These are phyloP conservation scores for Cheilosia urbana DNA, from an alignment of 2,888 invertebrate genomes.

Conservation along the genomic window DNA sequence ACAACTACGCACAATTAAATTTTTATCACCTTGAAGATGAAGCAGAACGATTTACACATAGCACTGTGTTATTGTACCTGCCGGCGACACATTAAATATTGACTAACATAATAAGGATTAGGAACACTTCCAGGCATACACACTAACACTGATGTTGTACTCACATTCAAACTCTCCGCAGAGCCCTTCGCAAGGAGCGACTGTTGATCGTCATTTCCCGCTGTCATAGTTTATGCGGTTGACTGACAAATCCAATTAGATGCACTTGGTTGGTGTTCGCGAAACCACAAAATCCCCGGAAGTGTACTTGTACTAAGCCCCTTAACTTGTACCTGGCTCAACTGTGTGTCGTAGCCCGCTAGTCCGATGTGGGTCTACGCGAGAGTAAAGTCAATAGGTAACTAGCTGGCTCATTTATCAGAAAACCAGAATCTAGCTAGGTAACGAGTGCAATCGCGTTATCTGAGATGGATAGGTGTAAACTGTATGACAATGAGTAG, in stretches of 20 bases:
- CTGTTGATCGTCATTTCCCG: slow-evolving; percentile 85
- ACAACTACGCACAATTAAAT: slow-evolving; percentile 19
- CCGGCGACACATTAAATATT: slow-evolving; percentile 21
- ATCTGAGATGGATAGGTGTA: slow-evolving; percentile 66
- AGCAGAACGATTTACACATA: slow-evolving; percentile 25
- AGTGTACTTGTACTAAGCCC: slow-evolving; percentile 22
- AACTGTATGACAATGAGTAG: slow-evolving; percentile 59
- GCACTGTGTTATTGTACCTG: slow-evolving; percentile 12
- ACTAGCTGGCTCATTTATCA: slow-evolving; percentile 68
- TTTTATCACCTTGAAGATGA: slow-evolving; percentile 37
- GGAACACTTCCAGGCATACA: background rate
- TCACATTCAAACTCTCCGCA: slow-evolving; percentile 70
- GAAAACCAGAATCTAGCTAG: slow-evolving; percentile 50
- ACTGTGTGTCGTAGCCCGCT: background rate
- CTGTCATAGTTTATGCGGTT: slow-evolving; percentile 83
- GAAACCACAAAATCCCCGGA: slow-evolving; percentile 51
- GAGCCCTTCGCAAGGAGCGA: slow-evolving; percentile 83
- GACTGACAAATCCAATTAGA: slow-evolving; percentile 70
- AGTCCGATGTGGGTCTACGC: slow-evolving; percentile 56
- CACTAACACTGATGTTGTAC: slow-evolving; percentile 1
- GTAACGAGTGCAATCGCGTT: slow-evolving; percentile 72
- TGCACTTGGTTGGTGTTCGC: slow-evolving; percentile 59
- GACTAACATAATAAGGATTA: background rate
- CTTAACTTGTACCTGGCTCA: slow-evolving; percentile 8
- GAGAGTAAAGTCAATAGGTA: slow-evolving; percentile 63